Evolutionary conservation across 2,888 invertebrate species (phyloP), one percentile per base, ranked within the genome.

Genomic region (Cryptus armator): DNA sequence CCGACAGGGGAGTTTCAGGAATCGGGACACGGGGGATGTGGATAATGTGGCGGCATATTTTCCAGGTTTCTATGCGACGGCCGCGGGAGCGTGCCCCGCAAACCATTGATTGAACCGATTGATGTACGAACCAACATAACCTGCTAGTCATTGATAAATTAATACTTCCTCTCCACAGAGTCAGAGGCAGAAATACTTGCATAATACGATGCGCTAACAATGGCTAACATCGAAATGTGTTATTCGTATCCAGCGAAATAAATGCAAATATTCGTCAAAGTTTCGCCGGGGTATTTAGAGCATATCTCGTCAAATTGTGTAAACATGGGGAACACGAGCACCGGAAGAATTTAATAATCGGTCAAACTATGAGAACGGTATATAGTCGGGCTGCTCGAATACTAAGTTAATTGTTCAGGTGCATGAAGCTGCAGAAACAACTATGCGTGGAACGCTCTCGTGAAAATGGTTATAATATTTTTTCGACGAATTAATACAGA

Each of bases 291-390:
- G 9, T 19, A 19, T 53, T 3, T 19, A 53, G 10, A 19, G 19
- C 19, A 10, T 19, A 10, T 19, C 16, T 19, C 19, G 53, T 19
- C 6, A 19, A 19, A 53, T 19, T 19, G 19, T 53, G 53, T 53
- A 53, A 53, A 53, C 53, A 9, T 16, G 10, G 53, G 16, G 9
- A 19, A 19, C 19, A 9, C 16, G 62, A 62, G 32, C 10, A 62
- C 62, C 62, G 32, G 62, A 62, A 62, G 37, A 32, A 62, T 62
- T 62, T 32, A n/a, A 62, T 62, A 62, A 62, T 32, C 37, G 24
- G 24, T 24, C 56, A 24, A 12, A 24, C 56, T 24, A 56, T 24
- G 56, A 24, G 56, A 1, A 24, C 24, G 12, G 10, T 19, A 19
- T 19, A 24, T 56, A 56, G 24, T 10, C 56, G 3, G 56, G 3